A percentile compares a stretch with the other conserved stretches of the same genome.
Evolutionary conservation across 2,797 vertebrate species (phyloP).

Genomic region (Rhinichthys osculus): DNA sequence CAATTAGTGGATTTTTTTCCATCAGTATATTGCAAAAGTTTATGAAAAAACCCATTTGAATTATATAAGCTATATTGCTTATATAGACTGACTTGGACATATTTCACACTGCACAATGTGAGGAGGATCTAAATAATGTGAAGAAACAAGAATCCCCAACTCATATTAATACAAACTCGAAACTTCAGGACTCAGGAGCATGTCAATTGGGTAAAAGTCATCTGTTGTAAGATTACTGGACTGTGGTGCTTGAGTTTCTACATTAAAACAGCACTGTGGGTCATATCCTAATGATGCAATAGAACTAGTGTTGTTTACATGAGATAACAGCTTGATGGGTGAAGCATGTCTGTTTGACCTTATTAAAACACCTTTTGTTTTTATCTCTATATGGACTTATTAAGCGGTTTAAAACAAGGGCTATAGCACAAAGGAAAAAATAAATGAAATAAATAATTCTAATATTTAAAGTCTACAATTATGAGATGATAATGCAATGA

Average conservation of each 20-base stretch:
- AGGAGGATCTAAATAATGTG: not conserved
- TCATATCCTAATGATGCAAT: conserved; percentile 43
- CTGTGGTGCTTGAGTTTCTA: conserved; percentile 14
- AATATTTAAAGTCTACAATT: conserved; percentile 65
- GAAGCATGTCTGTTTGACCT: conserved; percentile 41
- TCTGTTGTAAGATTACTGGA: not conserved
- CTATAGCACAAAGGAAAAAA: conserved; percentile 60
- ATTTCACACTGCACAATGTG: not conserved
- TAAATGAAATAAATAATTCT: conserved; percentile 80
- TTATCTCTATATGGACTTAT: conserved; percentile 58
- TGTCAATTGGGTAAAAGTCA: not conserved
- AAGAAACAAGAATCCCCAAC: conserved; percentile 1
- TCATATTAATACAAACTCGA: not conserved
- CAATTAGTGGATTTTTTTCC: not conserved
- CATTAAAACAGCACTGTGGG: conserved; percentile 21
- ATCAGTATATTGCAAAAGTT: not conserved
- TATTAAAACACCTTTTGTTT: conserved; percentile 29
- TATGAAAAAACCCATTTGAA: not conserved
- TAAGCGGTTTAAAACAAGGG: conserved; percentile 65
- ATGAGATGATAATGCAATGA: conserved; percentile 60
- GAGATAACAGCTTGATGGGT: conserved; percentile 20
- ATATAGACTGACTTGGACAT: not conserved
- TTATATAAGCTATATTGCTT: not conserved
- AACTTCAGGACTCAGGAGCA: not conserved
- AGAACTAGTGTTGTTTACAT: conserved; percentile 17